Base-by-base conservation (phyloP, 2,888 invertebrate species). In the Quadroppia sp. region DNA sequence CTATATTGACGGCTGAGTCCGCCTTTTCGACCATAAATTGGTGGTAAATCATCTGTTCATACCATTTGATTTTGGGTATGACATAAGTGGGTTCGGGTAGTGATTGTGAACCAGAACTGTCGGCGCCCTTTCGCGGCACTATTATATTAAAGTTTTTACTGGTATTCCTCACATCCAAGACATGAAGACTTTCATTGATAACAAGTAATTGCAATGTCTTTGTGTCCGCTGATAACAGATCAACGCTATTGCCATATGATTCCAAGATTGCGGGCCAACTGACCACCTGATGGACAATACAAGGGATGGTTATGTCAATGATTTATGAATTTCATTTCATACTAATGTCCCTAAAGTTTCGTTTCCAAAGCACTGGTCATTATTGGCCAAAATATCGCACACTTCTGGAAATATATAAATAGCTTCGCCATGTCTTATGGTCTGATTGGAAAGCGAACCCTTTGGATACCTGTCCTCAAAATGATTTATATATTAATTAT, bases 21-120 rank as follows among this genome's bases (percentile, higher is more conserved):
- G 78, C 75, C 74, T 80, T 79, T 15, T 76, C 77, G 11, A 80
- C 77, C 42, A 77, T 75, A 20, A 80, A 77, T 50, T 80, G 79
- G 75, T 80, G 80, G 61, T 80, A 80, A 17, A 80, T 76, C 79
- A 80, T 79, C 25, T 77, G 72, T 61, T 80, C 80, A 71, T 79
- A 78, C 77, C 77, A 78, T 72, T 78, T 78, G 13, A 78, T 75
- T 23, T 75, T 73, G 13, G 78, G 78, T 53, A 75, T 71, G 15
- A 78, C 77, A 64, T 71, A 77, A 28, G 64, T 76, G 1, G 78
- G 77, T 28, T 78, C 79, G 28, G 77, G 77, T 36, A 78, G 42
- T 23, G 72, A 28, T 42, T 75, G 40, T 13, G 28, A 32, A 17
- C 17, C 56, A 28, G 76, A 75, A 25, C 71, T 30, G 7, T 75